Percentiles rank a stretch among this genome's conserved stretches.
Conservation (phyloP, 1,140 invertebrate genomes). For the Meloidogyne floridensis region DNA sequence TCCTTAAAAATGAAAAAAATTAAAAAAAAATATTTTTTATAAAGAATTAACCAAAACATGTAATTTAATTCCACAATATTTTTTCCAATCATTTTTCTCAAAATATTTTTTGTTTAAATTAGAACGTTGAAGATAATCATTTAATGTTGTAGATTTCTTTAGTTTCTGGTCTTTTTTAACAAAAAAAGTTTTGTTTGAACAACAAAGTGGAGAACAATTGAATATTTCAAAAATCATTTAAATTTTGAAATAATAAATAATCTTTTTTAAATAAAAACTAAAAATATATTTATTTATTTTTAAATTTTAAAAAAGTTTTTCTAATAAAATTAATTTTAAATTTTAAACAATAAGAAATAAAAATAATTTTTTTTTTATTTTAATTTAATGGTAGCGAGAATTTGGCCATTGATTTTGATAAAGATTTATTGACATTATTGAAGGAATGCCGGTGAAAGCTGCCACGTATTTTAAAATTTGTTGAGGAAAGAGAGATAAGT, state of each 20-base stretch:
- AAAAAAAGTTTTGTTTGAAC: not conserved
- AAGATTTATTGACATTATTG: no score
- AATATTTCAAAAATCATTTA: not conserved
- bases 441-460: no score
- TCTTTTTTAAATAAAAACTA: not conserved
- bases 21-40: not conserved
- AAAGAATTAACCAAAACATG: not conserved
- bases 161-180: not conserved
- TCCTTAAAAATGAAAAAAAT: not conserved
- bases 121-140: no score
- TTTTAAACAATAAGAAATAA: no score
- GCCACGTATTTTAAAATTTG: no score
- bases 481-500: no score
- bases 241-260: not conserved
- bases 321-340: no score
- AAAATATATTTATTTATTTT: not conserved
- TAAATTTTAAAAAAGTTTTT: no score
- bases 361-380: no score
- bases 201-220: not conserved
- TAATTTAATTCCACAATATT: constrained; percentile 10
- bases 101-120: not conserved
- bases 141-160: not conserved
- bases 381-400: no score
- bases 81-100: not conserved
- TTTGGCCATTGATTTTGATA: no score